phyloP scores from a whole-genome alignment of 2,113 vertebrate genomes.

The Okapia johnstoni region DNA sequence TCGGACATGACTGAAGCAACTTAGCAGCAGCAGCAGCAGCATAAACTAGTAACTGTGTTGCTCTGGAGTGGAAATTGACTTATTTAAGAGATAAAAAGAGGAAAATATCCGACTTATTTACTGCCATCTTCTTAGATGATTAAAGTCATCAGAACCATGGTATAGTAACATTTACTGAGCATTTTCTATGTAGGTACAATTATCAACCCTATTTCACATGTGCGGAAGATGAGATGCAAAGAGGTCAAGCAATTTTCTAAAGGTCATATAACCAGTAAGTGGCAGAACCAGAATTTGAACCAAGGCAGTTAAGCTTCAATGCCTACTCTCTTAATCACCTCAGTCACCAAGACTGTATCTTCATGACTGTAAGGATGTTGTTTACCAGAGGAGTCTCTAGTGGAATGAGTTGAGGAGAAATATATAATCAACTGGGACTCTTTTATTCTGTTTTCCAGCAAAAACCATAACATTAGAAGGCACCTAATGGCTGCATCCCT shows the following conservation, averaged over 20 bases:
- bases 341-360: not conserved
- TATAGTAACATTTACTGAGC: not conserved
- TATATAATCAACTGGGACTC: not conserved
- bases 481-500: accelerated
- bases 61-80: not conserved
- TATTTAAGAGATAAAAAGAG: not conserved
- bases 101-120: not conserved
- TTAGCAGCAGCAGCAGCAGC: no score
- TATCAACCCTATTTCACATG: not conserved
- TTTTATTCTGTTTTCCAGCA: not conserved
- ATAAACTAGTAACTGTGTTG: not conserved
- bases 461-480: not conserved
- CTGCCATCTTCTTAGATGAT: not conserved
- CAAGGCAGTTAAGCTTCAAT: not conserved
- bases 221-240: not conserved
- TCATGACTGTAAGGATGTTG: not conserved
- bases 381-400: not conserved
- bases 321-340: not conserved
- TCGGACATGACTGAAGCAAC: no score
- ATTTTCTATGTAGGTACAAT: not conserved
- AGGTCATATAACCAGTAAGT: not conserved
- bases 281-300: not conserved
- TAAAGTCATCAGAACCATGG: not conserved
- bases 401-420: not conserved
- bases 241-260: not conserved